phyloP scores from a whole-genome alignment of 2,888 invertebrate species.

The Oasisia sp. region DNA sequence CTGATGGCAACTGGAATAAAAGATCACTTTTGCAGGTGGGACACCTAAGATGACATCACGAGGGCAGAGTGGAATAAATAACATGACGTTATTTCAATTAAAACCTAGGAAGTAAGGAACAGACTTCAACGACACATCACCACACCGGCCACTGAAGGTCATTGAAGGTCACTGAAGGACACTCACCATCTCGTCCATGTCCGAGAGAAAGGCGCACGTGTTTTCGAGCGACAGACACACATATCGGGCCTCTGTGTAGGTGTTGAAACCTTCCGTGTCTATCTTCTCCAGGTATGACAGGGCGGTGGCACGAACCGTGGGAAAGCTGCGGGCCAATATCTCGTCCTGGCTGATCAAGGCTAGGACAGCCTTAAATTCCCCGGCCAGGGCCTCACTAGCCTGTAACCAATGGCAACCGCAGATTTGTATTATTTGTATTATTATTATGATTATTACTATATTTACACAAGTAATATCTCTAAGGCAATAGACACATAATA shows the following conservation, averaged over 20 bases:
- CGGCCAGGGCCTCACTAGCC: constrained; percentile 47
- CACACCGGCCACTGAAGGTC: not conserved
- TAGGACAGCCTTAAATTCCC: constrained; percentile 48
- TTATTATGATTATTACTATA: not conserved
- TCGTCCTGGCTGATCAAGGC: constrained; percentile 54
- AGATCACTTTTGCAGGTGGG: too few species aligned
- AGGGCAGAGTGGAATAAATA: too few species aligned
- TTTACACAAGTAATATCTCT: too few species aligned
- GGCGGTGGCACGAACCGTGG: constrained; percentile 47
- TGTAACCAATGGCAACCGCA: constrained; percentile 27
- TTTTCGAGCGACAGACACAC: constrained; percentile 54
- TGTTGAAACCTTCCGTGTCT: constrained; percentile 47
- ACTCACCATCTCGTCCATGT: constrained; percentile 35
- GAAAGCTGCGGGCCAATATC: constrained; percentile 49
- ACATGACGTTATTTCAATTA: too few species aligned
- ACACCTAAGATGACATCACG: too few species aligned
- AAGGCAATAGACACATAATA: too few species aligned
- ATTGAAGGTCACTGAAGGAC: not conserved
- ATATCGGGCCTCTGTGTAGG: constrained; percentile 48
- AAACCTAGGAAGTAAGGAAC: not conserved
- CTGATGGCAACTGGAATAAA: too few species aligned
- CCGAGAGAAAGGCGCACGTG: constrained; percentile 55
- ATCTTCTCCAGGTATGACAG: constrained; percentile 51
- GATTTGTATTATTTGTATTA: not conserved
- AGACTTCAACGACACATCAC: not conserved